Base-by-base conservation (phyloP, 1,140 invertebrate genomes). In the Drosophila prosaltans region DNA sequence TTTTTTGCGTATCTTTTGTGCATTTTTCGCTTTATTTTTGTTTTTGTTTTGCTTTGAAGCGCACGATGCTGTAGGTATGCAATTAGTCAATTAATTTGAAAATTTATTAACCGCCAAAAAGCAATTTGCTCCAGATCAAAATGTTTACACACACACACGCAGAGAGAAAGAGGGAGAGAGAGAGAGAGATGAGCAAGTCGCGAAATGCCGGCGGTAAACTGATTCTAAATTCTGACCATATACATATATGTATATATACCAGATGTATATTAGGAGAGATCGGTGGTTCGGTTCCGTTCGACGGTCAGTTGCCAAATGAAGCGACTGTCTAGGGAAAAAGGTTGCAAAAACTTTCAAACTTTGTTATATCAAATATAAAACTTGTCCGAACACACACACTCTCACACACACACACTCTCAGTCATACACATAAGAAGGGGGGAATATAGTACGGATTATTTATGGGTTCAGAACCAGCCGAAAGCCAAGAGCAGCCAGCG, bases 51-150 rank as follows among this genome's bases (percentile, higher is more conserved):
- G 48, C 28, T 8, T 63, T 48, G 11, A 16, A 11, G 26, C 36
- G 32, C 9, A 51, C 76, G 63, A 45, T 64, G 83, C 76, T 88
- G 88, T 83, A 78, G 86, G 77, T 86, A 86, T 82, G 77, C 83
- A 91, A 91, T 91, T 91, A 91, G 88, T 91, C 88, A 91, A 91
- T 91, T 89, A 82, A 89, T 91, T 88, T 78, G 63, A 66, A 77
- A 91, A 89, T 91, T 91, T 89, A 91, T 89, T 85, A 85, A 85
- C 81, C 74, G 79, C 84, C 89, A 91, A 91, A 88, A 91, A 90
- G 74, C 76, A 90, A 90, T 90, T 90, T 90, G 81, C 79, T 63
- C 61, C 82, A 85, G 66, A 81, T 86, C 81, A 72, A 65, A 69
- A 65, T 60, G 60, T 70, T 68, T 39, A 66, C 61, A 68, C 66